Evolutionary conservation across 2,797 vertebrate species (phyloP).

Genomic region (Pangasius larnaudii): DNA sequence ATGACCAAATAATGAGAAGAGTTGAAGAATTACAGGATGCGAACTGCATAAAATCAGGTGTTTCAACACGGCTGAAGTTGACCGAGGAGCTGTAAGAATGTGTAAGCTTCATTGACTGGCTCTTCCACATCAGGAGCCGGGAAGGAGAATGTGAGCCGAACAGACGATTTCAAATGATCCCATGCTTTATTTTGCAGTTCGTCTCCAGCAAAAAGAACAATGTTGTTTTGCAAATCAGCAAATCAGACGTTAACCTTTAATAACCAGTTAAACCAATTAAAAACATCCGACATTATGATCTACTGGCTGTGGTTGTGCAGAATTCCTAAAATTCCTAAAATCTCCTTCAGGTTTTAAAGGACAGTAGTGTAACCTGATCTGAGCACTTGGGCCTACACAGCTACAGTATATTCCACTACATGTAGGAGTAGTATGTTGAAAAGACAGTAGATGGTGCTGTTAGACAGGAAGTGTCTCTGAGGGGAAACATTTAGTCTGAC

Average conservation of each 20-base stretch:
- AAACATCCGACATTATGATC: not conserved
- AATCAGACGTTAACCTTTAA: not conserved
- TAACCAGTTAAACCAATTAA: not conserved
- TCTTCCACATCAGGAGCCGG: not conserved
- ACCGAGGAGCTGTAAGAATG: not conserved
- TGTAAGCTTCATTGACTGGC: not conserved
- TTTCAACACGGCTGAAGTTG: not conserved
- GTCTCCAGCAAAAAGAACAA: not conserved
- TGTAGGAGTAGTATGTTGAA: not conserved
- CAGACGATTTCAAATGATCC: not conserved
- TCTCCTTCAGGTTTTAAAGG: too few relatives aligned
- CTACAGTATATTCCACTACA: not conserved
- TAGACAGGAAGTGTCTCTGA: not conserved
- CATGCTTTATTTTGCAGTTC: not conserved
- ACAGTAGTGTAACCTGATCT: not conserved
- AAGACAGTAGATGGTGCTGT: slow-evolving; percentile 20
- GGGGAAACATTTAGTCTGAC: not conserved
- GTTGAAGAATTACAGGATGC: not conserved
- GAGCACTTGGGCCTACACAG: not conserved
- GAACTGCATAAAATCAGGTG: not conserved
- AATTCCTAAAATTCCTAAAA: too few relatives aligned
- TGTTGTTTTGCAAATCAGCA: too few relatives aligned
- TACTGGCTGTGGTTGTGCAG: too few relatives aligned
- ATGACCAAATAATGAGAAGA: not conserved
- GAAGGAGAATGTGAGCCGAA: not conserved